phyloP scores from a whole-genome alignment of 2,797 vertebrate species.

The Gorsachius magnificus region DNA sequence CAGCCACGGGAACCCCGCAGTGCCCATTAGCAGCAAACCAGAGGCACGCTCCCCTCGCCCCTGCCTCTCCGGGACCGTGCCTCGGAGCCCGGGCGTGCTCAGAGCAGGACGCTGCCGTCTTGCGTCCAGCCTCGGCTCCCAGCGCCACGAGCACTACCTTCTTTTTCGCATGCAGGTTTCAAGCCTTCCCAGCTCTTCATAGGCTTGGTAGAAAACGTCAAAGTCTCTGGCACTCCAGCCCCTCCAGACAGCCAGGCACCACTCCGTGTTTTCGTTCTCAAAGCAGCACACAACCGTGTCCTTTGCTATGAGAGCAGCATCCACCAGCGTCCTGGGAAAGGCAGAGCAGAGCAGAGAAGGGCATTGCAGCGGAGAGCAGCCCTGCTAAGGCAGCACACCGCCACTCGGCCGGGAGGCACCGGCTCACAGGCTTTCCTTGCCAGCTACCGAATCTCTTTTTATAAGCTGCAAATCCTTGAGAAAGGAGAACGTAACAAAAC shows the following conservation, averaged over 20 bases:
- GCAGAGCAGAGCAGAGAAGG: constrained; percentile 6
- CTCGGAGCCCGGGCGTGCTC: neutral
- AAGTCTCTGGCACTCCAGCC: constrained; percentile 90
- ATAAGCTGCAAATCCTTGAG: constrained; percentile 4
- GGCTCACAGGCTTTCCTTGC: neutral
- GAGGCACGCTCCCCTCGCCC: neutral
- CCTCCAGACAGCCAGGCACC: constrained; percentile 94
- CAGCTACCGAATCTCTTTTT: neutral
- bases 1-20: neutral
- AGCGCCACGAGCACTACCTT: constrained; percentile 79
- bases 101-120: constrained; percentile 27
- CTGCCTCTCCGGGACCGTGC: neutral
- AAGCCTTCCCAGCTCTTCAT: constrained; percentile 87
- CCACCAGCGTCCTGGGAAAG: constrained; percentile 80
- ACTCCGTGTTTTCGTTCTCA: constrained; percentile 79
- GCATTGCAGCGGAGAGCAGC: neutral
- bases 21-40: constrained; percentile 53
- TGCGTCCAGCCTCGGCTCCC: constrained; percentile 22
- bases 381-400: constrained; percentile 11
- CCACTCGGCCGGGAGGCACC: neutral
- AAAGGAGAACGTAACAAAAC: neutral
- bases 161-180: constrained; percentile 88
- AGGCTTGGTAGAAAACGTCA: constrained; percentile 91
- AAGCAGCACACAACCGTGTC: constrained; percentile 93
- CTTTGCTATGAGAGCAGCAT: constrained; percentile 86